Conservation (phyloP, 2,113 vertebrate species). For the Apteryx owenii region DNA sequence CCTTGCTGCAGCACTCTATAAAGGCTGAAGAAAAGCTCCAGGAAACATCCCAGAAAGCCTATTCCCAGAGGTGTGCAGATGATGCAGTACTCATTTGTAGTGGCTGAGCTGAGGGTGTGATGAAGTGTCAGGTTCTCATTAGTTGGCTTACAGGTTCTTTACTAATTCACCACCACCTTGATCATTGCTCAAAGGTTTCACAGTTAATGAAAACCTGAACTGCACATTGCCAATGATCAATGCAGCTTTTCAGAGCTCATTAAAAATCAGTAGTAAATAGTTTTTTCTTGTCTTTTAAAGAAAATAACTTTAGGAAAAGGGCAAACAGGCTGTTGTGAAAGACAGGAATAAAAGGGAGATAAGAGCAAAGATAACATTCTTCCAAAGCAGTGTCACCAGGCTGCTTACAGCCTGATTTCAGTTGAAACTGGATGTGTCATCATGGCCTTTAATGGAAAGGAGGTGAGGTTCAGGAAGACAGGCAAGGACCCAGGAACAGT, state of each 20-base stretch:
- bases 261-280: not conserved
- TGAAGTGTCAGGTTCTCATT: not conserved
- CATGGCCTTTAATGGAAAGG: not conserved
- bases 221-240: not conserved
- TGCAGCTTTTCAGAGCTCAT: not conserved
- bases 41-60: not conserved
- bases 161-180: not conserved
- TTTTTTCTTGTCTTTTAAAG: not conserved
- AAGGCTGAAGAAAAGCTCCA: not conserved
- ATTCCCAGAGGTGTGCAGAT: fast-evolving
- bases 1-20: not conserved
- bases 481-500: not conserved
- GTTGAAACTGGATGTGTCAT: not conserved
- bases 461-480: not conserved
- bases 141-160: not conserved
- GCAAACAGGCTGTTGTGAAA: not conserved
- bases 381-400: not conserved
- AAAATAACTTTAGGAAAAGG: not conserved
- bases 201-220: not conserved
- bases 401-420: not conserved
- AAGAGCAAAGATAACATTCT: not conserved
- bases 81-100: not conserved
- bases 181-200: not conserved
- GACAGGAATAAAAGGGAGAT: not conserved
- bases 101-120: not conserved